Conservation (phyloP, 2,113 vertebrate genomes). For the Rousettus leschenaultii region DNA sequence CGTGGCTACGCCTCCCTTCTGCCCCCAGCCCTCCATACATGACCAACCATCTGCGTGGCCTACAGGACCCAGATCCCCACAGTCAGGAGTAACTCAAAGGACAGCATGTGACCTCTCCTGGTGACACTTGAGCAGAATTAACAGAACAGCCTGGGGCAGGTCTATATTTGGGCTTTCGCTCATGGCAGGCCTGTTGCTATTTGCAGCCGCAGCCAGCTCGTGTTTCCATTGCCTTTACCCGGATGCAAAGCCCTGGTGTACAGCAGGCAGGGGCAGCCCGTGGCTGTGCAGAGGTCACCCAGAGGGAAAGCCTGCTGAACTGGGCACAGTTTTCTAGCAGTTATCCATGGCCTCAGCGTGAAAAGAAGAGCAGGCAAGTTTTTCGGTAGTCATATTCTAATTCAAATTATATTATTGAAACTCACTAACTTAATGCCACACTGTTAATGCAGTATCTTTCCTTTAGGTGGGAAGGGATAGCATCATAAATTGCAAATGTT, state of each 20-base stretch:
- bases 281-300: conserved; percentile 5
- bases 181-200: conserved; percentile 75
- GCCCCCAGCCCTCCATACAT: background rate
- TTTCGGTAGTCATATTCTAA: conserved; percentile 46
- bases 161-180: conserved; percentile 89
- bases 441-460: conserved; percentile 55
- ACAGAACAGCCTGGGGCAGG: conserved; percentile 57
- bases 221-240: conserved; percentile 73
- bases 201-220: conserved; percentile 71
- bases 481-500: conserved; percentile 34
- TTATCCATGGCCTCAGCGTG: conserved; percentile 61
- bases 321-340: conserved; percentile 61
- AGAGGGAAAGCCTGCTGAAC: background rate
- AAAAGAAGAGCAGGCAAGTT: conserved; percentile 82
- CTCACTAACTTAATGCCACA: background rate
- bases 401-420: background rate
- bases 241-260: conserved; percentile 56
- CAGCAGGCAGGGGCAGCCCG: background rate
- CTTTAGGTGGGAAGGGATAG: conserved; percentile 65
- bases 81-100: background rate
- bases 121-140: conserved; percentile 78
- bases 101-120: conserved; percentile 59
- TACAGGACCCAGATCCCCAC: background rate
- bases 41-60: background rate
- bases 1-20: background rate